Percentiles rank a stretch among this genome's conserved stretches.
phyloP scores from a whole-genome alignment of 2,888 invertebrate species.

The Tethea ocularis region DNA sequence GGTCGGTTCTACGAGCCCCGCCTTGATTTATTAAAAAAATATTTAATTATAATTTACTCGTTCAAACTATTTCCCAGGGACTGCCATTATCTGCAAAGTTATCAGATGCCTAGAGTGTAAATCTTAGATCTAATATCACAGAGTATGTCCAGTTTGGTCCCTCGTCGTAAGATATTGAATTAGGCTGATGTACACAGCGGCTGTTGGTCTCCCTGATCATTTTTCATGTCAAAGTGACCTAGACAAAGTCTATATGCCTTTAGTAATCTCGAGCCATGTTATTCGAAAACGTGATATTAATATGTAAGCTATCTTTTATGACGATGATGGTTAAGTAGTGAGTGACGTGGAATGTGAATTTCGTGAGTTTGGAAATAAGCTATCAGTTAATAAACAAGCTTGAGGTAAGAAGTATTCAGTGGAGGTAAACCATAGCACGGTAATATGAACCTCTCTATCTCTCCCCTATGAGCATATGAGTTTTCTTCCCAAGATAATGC shows the following conservation, averaged over 20 bases:
- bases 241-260: background rate
- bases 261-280: background rate
- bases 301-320: background rate
- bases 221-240: background rate
- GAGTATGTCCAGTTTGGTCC: background rate
- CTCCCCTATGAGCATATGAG: too few species aligned
- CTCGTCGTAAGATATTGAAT: constrained; percentile 2
- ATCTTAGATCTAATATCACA: background rate
- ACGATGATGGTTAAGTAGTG: background rate
- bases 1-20: too few species aligned
- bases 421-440: too few species aligned
- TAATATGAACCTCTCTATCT: too few species aligned
- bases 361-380: too few species aligned
- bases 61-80: too few species aligned
- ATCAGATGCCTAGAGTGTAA: background rate
- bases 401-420: too few species aligned
- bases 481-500: too few species aligned
- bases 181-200: background rate
- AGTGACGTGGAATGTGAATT: background rate
- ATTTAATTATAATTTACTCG: too few species aligned
- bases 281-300: background rate
- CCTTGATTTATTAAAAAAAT: too few species aligned
- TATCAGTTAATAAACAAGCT: too few species aligned
- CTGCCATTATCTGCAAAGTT: background rate
- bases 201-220: constrained; percentile 4